phyloP scores from a whole-genome alignment of 92 coral and sea anemone species.

The Actinernus sp. region DNA sequence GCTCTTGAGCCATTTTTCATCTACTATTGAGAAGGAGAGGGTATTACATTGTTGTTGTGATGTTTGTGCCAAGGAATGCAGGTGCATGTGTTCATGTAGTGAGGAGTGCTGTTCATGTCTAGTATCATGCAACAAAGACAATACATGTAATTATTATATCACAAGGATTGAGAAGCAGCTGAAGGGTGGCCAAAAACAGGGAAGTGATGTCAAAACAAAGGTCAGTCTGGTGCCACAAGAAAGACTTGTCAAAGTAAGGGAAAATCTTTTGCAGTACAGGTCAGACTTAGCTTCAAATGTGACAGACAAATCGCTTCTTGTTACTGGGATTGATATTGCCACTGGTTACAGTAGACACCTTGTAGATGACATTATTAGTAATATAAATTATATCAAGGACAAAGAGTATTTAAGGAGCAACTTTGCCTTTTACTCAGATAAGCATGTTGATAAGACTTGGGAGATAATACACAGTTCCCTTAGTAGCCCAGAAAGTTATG shows the following conservation, averaged over 20 bases:
- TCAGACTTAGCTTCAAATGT: slow-evolving; percentile 11
- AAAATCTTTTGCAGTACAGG: slow-evolving; percentile 21
- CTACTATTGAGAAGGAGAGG: not conserved
- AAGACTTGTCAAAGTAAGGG: not conserved
- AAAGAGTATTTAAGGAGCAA: slow-evolving; percentile 11
- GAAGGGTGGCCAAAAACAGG: not conserved
- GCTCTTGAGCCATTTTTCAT: slow-evolving; percentile 11
- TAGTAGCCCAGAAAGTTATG: too few relatives aligned
- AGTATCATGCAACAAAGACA: not conserved
- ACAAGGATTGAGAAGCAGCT: slow-evolving; percentile 11
- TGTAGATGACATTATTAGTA: slow-evolving; percentile 16
- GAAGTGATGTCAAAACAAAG: not conserved
- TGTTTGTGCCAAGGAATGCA: slow-evolving; percentile 47
- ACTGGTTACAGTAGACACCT: slow-evolving; percentile 32
- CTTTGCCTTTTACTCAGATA: slow-evolving; percentile 42
- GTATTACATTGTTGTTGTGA: slow-evolving; percentile 58
- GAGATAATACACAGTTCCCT: not conserved
- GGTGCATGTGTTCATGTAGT: slow-evolving; percentile 32
- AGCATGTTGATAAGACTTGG: slow-evolving; percentile 39
- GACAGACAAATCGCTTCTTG: slow-evolving; percentile 15
- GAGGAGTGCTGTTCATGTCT: slow-evolving; percentile 10
- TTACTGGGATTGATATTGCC: slow-evolving; percentile 56
- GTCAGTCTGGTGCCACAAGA: not conserved
- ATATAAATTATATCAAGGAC: slow-evolving; percentile 14
- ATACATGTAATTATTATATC: too few relatives aligned